Evolutionary conservation across 2,888 invertebrate genomes (phyloP), one percentile per base, ranked within the genome.

Genomic region (Chrysina gloriosa): DNA sequence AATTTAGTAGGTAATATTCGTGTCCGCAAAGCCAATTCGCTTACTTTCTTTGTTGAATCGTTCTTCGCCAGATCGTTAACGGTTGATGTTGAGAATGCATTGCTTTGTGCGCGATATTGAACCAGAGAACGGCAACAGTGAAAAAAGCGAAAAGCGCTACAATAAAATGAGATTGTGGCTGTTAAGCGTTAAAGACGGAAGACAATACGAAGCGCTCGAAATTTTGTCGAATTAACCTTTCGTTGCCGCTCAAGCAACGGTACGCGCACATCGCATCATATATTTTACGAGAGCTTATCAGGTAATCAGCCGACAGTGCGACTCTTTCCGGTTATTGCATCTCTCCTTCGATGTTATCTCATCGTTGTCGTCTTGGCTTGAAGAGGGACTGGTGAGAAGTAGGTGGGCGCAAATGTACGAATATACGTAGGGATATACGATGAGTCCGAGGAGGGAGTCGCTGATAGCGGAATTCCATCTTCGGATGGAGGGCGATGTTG

Each of bases 301-400:
- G 25, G 39, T 58, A 58, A 58, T 58, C 58, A 58, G 58, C 58
- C 58, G 58, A 58, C 58, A 58, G 27, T 58, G 58, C 58, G 39
- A 58, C 58, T 58, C 58, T 11, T 58, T 58, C 58, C 58, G 39
- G 58, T 58, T 58, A 58, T 58, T 58, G 58, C 58, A 58, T 58
- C 58, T 58, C 39, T 23, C 39, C 56, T 58, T 39, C 39, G 58
- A 58, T 58, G 39, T 16, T 58, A 58, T 58, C 58, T 42, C 11
- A 27, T 14, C 58, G 56, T 39, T 39, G 39, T 56, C 56, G 56
- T 50, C 29, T 27, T 50, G 6, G 50, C 14, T 21, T 56, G 56
- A 39, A 39, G 56, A 23, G 56, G 36, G 23, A 56, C 56, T 39
- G 16, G 39, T 39, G 39, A 27, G 58, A 39, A 39, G 14, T 54